Conservation (phyloP, 2,113 vertebrate genomes). For the Lasiurus cinereus region DNA sequence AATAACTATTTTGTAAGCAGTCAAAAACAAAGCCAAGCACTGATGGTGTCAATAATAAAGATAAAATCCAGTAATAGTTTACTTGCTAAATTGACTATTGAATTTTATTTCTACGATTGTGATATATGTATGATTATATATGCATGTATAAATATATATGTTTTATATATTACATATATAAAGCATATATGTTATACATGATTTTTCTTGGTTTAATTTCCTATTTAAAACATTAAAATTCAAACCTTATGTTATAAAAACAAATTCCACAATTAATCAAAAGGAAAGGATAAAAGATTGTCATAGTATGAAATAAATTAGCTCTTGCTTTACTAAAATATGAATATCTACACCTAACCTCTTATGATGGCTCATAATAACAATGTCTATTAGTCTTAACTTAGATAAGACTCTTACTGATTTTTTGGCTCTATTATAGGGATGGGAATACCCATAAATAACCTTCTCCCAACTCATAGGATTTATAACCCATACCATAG, state of each 20-base stretch:
- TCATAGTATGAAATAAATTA: background rate
- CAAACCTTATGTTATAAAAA: background rate
- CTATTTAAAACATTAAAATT: conserved; percentile 53
- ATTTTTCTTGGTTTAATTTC: conserved; percentile 42
- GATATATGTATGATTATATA: background rate
- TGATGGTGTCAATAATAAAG: conserved; percentile 64
- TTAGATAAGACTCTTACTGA: background rate
- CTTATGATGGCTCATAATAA: background rate
- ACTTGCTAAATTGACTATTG: conserved; percentile 52
- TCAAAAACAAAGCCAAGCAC: conserved; percentile 71
- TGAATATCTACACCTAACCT: background rate
- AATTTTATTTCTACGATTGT: conserved; percentile 54
- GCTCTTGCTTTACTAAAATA: background rate
- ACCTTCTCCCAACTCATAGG: background rate
- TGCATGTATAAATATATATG: background rate
- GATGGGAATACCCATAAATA: background rate
- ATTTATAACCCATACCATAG: background rate
- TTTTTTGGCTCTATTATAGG: conserved; percentile 4
- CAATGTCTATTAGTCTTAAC: background rate
- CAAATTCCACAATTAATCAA: conserved; percentile 34
- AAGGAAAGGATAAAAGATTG: background rate
- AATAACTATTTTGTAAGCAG: conserved; percentile 70
- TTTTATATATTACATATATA: background rate
- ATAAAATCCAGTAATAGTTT: conserved; percentile 39
- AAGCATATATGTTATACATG: background rate